Evolutionary conservation across 2,113 vertebrate genomes (phyloP).

Genomic region (Zosterops japonicus): DNA sequence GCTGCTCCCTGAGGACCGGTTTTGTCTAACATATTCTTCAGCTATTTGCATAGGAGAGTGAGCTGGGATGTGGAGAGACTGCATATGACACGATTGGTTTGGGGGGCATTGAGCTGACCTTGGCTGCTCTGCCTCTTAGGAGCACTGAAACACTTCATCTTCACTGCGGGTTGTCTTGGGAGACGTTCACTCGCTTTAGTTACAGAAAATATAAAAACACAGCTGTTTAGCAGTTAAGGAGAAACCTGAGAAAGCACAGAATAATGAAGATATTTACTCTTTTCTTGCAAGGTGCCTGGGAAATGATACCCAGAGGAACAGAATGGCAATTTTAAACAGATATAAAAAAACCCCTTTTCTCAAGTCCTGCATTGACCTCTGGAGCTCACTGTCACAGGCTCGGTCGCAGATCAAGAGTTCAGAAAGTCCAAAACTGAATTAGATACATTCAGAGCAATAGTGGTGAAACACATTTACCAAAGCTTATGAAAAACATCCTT

Average conservation of each 20-base stretch:
- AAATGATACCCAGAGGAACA: slow-evolving; percentile 30
- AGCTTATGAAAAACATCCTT: slow-evolving; percentile 29
- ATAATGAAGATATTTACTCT: slow-evolving; percentile 60
- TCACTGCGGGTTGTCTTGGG: background rate
- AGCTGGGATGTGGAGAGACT: slow-evolving; percentile 3
- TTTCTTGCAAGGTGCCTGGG: background rate
- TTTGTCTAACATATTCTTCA: slow-evolving; percentile 7
- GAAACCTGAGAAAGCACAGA: slow-evolving; percentile 30
- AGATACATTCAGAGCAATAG: background rate
- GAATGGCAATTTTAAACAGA: slow-evolving; percentile 2
- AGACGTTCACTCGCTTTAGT: slow-evolving; percentile 32
- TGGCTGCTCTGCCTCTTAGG: slow-evolving; percentile 15
- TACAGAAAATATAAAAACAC: slow-evolving; percentile 50
- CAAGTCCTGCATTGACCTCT: slow-evolving; percentile 1
- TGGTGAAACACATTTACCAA: background rate
- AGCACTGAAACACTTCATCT: background rate
- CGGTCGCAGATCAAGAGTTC: background rate
- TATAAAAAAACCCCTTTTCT: background rate
- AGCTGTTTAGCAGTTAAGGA: slow-evolving; percentile 53
- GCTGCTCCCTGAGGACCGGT: background rate
- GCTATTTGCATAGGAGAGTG: background rate
- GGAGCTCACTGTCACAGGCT: background rate
- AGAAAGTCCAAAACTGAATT: background rate
- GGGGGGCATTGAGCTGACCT: slow-evolving; percentile 30
- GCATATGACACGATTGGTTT: background rate